Percentiles rank a stretch among this genome's conserved stretches.
Conservation (phyloP, 2,888 invertebrate genomes). For the Papilio elwesi region DNA sequence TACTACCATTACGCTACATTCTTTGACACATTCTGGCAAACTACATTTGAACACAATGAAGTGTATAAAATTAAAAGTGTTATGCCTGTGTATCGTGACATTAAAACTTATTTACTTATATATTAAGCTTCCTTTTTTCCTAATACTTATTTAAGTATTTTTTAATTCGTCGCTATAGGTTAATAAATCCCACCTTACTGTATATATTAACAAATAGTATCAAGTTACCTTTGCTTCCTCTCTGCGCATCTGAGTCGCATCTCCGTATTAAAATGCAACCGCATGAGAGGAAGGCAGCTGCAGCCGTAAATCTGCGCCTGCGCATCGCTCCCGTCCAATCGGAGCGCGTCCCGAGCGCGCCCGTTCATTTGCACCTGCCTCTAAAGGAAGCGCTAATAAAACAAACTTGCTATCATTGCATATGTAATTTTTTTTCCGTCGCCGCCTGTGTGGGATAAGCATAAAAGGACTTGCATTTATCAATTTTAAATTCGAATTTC, state of each 20-base stretch:
- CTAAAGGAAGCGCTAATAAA: constrained; percentile 64
- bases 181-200: constrained; percentile 12
- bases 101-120: too few species aligned
- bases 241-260: constrained; percentile 34
- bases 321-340: constrained; percentile 58
- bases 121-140: too few species aligned
- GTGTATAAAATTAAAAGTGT: too few species aligned
- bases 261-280: constrained; percentile 32
- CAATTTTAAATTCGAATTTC: neutral
- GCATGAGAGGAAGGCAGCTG: constrained; percentile 66
- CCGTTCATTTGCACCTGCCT: constrained; percentile 71
- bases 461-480: neutral
- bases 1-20: neutral
- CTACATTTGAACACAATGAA: neutral
- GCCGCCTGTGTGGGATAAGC: constrained; percentile 1
- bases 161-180: neutral
- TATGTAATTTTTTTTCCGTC: constrained; percentile 20
- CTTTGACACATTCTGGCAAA: neutral
- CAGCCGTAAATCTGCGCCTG: constrained; percentile 67
- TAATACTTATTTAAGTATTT: neutral
- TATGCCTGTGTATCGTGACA: too few species aligned
- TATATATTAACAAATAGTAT: constrained; percentile 24
- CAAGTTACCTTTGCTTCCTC: constrained; percentile 32
- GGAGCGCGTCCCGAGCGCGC: constrained; percentile 50
- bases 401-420: constrained; percentile 32